Evolutionary conservation across 2,888 invertebrate species (phyloP), one percentile per base, ranked within the genome.

Genomic region (Brachypalpus laphriformis): DNA sequence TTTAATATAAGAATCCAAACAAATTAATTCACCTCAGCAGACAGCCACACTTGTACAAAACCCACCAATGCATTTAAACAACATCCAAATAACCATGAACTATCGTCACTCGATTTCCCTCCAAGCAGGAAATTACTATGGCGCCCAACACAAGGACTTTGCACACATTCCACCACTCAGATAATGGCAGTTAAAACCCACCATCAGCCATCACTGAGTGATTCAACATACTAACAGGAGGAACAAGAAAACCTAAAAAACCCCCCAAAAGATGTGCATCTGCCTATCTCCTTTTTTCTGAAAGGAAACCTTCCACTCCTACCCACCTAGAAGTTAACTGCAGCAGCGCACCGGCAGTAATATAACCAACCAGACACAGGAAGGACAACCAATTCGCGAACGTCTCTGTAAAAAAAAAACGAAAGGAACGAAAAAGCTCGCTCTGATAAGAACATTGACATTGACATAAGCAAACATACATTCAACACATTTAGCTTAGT

Each of bases 401-500:
- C 25, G 37, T 74, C 49, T 63, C 31, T 59, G 11, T 25, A 37
- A 16, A 34, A 37, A 49, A 40, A 28, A 11, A 14, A 49, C 45
- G 59, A 71, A 47, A 49, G 8, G 8, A 11, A 57, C 28, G 14
- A 51, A 40, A 49, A 51, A 51, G 20, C 57, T 40, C 28, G 20
- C 34, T 8, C 16, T 61, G 68, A 81, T 81, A 81, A 75, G 68
- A 82, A 75, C 49, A 65, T 63, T 71, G 76, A 49, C 57, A 71
- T 65, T 76, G 76, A 82, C 40, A 81, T 37, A 61, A 51, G 25
- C 65, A 72, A 72, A 65, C 56, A 37, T 9, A 56, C 31, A 37
- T 54, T 68, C 54, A 18, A 31, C n/a, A 56, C 31, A 37, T 54
- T 68, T 37, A 18, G 40, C 28, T 68, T 25, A 25, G 18, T 78